Base-by-base conservation (phyloP, 2,888 invertebrate genomes). In the Dorcus parallelipipedus region DNA sequence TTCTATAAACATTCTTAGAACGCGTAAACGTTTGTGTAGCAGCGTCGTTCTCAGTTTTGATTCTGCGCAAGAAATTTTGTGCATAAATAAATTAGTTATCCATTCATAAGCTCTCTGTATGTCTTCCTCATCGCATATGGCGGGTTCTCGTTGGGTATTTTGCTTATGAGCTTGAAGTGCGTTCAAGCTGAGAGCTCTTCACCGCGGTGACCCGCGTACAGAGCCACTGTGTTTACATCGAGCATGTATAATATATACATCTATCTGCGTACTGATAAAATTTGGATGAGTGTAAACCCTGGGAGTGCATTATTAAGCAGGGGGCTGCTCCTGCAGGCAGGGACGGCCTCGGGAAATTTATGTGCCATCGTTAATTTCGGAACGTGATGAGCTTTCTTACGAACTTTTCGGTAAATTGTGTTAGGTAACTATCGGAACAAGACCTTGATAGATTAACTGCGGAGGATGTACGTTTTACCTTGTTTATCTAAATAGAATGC, bases 221-320 rank as follows among this genome's bases (percentile, higher is more conserved):
- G 63, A 62, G 62, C 67, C 62, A 60, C 61, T 64, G 64, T 73
- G 72, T 72, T 73, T 73, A 73, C 73, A 73, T 71, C 71, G 62
- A 62, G 69, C 71, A 73, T 75, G 72, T 73, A 75, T 76, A 75
- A 75, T 75, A 75, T 68, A 76, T 74, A 71, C 71, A 69, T 72
- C 74, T 75, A 76, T 76, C 75, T 76, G 73, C 74, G 74, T 75
- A 67, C 71, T 71, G 68, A 72, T 76, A 72, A 75, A 76, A 75
- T 69, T 73, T 76, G 72, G 67, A 76, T 73, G 73, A 72, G 69
- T 73, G 71, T 69, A 71, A 71, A 73, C 71, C 70, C 71, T 61
- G 66, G 61, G 68, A 67, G 67, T 75, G 69, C 72, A 74, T 76
- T 76, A 74, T 75, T 74, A 69, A 74, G 69, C 64, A 65, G 65